Evolutionary conservation across 1,140 invertebrate species (phyloP).

Genomic region (Gerris buenoi): DNA sequence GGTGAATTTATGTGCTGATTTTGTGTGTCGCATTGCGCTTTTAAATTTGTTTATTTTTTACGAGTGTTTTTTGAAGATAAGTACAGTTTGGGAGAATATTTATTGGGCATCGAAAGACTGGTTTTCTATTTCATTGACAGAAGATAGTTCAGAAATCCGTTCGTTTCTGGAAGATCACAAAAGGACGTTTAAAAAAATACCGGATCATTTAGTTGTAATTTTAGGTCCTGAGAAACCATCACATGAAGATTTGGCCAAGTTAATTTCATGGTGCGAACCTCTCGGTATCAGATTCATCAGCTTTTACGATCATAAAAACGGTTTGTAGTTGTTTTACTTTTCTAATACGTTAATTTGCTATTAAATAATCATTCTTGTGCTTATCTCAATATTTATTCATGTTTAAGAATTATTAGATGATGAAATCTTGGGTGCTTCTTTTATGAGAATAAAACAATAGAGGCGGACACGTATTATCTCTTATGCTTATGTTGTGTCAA

Average conservation of each 20-base stretch:
- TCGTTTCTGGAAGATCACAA: neutral
- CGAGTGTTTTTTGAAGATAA: neutral
- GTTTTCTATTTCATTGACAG: neutral
- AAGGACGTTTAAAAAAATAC: conserved; percentile 16
- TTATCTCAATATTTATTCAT: too few species aligned
- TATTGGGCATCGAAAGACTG: neutral
- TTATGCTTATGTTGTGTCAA: too few species aligned
- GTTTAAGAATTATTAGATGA: too few species aligned
- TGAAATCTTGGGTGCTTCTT: too few species aligned
- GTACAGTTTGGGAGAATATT: neutral
- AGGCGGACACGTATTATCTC: too few species aligned
- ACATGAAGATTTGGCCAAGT: conserved; percentile 35
- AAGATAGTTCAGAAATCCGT: neutral
- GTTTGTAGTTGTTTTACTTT: too few species aligned
- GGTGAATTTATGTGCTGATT: neutral
- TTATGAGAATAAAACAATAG: too few species aligned
- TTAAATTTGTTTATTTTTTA: neutral
- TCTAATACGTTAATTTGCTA: too few species aligned
- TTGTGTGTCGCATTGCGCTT: neutral
- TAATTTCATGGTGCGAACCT: conserved; percentile 47
- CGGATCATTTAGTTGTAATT: conserved; percentile 34
- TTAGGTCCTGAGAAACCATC: conserved; percentile 34
- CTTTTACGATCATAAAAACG: conserved; percentile 47
- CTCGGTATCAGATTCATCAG: conserved; percentile 46
- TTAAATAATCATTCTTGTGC: too few species aligned